phyloP scores from a whole-genome alignment of 2,797 vertebrate genomes.

The Gouania willdenowi region DNA sequence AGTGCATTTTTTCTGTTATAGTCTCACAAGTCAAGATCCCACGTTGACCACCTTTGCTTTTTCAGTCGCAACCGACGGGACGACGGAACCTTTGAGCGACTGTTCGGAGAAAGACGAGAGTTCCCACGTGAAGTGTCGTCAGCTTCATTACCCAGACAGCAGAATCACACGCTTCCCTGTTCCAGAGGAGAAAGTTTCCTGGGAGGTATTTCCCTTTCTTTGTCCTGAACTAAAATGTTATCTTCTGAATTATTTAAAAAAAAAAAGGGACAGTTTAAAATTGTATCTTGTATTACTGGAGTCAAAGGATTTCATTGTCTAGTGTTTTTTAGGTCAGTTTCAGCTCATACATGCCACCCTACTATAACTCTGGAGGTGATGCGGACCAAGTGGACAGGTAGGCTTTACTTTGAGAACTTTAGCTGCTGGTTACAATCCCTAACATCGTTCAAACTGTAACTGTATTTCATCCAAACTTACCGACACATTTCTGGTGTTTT shows the following conservation, averaged over 20 bases:
- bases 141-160: slow-evolving; percentile 78
- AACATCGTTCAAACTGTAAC: too few species aligned
- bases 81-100: slow-evolving; percentile 1
- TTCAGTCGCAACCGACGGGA: slow-evolving; percentile 4
- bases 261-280: too few species aligned
- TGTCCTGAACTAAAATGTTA: neutral
- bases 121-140: slow-evolving; percentile 78
- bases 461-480: too few species aligned
- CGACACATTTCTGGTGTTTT: too few species aligned
- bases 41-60: neutral
- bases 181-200: slow-evolving; percentile 92
- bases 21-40: too few species aligned
- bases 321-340: slow-evolving; percentile 77
- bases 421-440: too few species aligned
- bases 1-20: too few species aligned
- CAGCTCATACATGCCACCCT: slow-evolving; percentile 73
- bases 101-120: slow-evolving; percentile 27
- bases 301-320: neutral
- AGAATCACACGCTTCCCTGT: slow-evolving; percentile 83
- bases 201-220: slow-evolving; percentile 79
- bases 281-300: neutral
- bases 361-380: slow-evolving; percentile 58
- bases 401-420: neutral
- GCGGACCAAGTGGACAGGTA: slow-evolving; percentile 40
- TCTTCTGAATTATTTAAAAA: neutral